These are phyloP conservation scores for Bembecia ichneumoniformis DNA, from an alignment of 2,888 invertebrate genomes.

Conservation along the genomic window DNA sequence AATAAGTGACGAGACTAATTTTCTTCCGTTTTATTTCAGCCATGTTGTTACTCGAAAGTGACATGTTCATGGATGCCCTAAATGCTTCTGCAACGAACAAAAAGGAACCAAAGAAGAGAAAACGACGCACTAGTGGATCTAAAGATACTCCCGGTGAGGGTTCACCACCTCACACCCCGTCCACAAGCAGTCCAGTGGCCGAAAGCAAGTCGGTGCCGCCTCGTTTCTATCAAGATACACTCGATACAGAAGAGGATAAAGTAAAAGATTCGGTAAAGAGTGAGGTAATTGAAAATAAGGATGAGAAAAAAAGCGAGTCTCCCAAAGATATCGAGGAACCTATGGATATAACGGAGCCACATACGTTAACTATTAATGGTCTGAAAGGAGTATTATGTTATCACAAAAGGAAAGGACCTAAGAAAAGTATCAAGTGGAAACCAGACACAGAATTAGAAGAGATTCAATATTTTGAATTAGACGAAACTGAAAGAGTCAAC, in stretches of 20 bases:
- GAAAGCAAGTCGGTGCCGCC: conserved; percentile 73
- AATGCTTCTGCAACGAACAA: conserved; percentile 82
- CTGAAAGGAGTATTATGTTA: conserved; percentile 82
- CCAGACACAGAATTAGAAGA: conserved; percentile 84
- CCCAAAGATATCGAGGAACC: conserved; percentile 42
- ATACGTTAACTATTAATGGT: conserved; percentile 69
- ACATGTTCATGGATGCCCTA: conserved; percentile 94
- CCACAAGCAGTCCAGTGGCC: conserved; percentile 57
- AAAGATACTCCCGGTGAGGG: conserved; percentile 73
- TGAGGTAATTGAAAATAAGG: conserved; percentile 31
- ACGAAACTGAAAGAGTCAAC: conserved; percentile 96
- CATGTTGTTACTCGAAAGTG: conserved; percentile 87
- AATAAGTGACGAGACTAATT: not conserved
- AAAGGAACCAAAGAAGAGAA: conserved; percentile 84
- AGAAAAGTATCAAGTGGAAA: conserved; percentile 86
- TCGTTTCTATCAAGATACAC: conserved; percentile 92
- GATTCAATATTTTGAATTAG: conserved; percentile 91
- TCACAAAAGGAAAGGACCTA: conserved; percentile 83
- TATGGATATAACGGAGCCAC: conserved; percentile 48
- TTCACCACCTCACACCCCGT: conserved; percentile 72
- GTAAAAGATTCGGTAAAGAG: conserved; percentile 47
- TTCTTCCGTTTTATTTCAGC: conserved; percentile 69
- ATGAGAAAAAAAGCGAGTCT: conserved; percentile 13
- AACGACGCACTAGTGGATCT: conserved; percentile 79
- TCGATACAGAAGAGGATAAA: conserved; percentile 78